phyloP scores from a whole-genome alignment of 2,888 invertebrate species.

The Lymantria monacha region DNA sequence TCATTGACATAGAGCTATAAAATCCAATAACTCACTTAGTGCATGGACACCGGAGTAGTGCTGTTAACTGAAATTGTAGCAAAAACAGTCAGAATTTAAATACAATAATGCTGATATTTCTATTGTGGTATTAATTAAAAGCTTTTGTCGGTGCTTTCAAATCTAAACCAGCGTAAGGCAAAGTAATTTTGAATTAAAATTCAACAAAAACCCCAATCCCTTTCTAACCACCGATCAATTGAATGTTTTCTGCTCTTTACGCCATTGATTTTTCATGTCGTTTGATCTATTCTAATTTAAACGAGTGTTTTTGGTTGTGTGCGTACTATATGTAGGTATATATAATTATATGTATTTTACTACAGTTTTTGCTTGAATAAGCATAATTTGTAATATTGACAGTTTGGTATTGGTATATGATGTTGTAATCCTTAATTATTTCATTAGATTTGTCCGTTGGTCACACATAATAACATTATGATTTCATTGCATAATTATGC shows the following conservation, averaged over 20 bases:
- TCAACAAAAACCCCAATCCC: constrained; percentile 64
- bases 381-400: no score
- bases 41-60: neutral
- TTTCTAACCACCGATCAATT: constrained; percentile 60
- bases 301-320: constrained; percentile 30
- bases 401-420: no score
- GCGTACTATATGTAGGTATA: no score
- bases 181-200: constrained; percentile 70
- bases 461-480: no score
- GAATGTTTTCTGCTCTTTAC: constrained; percentile 64
- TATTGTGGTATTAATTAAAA: constrained; percentile 33
- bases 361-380: no score
- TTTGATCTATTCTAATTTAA: constrained; percentile 65
- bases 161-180: constrained; percentile 38
- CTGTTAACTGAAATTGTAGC: neutral
- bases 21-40: neutral
- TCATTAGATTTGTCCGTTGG: no score
- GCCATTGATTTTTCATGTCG: constrained; percentile 59
- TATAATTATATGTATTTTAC: no score
- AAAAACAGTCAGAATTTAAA: neutral
- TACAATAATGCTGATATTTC: neutral
- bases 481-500: no score
- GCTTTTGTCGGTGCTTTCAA: constrained; percentile 26
- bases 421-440: no score
- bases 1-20: neutral